phyloP scores from a whole-genome alignment of 2,113 vertebrate species.

The Sisor rabdophorus region DNA sequence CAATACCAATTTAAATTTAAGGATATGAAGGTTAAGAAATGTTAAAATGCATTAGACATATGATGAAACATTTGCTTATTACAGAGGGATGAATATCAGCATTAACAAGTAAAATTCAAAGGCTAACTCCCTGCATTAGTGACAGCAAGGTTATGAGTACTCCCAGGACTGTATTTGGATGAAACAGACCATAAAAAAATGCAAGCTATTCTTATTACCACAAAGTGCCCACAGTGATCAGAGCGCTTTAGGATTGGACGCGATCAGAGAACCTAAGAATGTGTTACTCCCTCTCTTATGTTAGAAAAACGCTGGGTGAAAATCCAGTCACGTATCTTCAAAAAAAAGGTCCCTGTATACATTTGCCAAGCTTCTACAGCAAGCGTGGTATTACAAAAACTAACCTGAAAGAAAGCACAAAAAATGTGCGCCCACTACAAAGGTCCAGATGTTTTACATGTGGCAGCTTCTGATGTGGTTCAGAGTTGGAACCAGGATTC shows the following conservation, averaged over 20 bases:
- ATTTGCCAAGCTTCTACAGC: not conserved
- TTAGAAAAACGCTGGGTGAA: not conserved
- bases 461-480: conserved; percentile 1
- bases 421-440: not conserved
- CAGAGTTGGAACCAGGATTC: not conserved
- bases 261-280: not conserved
- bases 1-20: conserved; percentile 7
- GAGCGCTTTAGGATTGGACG: conserved; percentile 3
- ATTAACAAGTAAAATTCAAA: not conserved
- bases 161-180: not conserved
- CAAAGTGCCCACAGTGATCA: not conserved
- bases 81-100: no score
- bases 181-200: not conserved
- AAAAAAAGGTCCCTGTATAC: not conserved
- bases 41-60: not conserved
- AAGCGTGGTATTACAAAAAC: not conserved
- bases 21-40: not conserved
- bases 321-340: not conserved
- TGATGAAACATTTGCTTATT: no score
- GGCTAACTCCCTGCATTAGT: not conserved
- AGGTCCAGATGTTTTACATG: conserved; percentile 25
- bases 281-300: not conserved
- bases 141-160: not conserved
- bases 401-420: not conserved
- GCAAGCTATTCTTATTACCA: not conserved